A percentile compares a stretch with the other conserved stretches of the same genome.
phyloP scores from a whole-genome alignment of 2,113 vertebrate genomes.

The Nymphicus hollandicus region DNA sequence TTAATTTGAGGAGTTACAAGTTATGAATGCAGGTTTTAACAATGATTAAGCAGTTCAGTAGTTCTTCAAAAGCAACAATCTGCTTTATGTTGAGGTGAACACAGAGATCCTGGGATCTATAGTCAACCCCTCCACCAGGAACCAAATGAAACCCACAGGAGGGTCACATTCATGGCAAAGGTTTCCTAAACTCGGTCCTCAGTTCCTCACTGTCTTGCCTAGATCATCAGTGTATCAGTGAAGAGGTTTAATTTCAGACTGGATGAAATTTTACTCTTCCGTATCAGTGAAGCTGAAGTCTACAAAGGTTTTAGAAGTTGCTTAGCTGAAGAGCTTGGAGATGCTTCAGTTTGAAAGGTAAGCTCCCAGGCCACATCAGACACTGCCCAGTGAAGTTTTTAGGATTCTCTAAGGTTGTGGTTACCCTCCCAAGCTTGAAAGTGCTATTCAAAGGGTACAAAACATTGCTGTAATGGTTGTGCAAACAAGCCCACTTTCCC shows the following conservation, averaged over 20 bases:
- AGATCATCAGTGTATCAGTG: not conserved
- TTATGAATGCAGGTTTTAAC: not conserved
- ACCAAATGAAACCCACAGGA: not conserved
- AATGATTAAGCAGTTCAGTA: not conserved
- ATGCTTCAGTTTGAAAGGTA: not conserved
- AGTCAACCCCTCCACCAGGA: rapidly evolving
- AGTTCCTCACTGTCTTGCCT: not conserved
- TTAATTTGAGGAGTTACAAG: not conserved
- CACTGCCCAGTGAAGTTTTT: not conserved
- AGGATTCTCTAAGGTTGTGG: not conserved
- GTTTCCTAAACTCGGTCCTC: not conserved
- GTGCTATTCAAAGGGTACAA: not conserved
- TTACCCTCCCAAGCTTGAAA: not conserved
- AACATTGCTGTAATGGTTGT: not conserved
- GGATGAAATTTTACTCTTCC: not conserved
- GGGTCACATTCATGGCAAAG: not conserved
- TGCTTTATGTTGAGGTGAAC: not conserved
- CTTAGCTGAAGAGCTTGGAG: not conserved
- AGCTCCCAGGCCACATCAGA: not conserved
- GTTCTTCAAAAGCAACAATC: not conserved
- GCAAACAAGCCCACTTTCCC: not conserved
- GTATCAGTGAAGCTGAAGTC: not conserved
- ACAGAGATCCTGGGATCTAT: not conserved
- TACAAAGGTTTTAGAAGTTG: not conserved
- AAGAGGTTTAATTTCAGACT: rapidly evolving